Percentiles rank a stretch among this genome's conserved stretches.
Conservation (phyloP, 2,888 invertebrate species). For the Dynastes maya region DNA sequence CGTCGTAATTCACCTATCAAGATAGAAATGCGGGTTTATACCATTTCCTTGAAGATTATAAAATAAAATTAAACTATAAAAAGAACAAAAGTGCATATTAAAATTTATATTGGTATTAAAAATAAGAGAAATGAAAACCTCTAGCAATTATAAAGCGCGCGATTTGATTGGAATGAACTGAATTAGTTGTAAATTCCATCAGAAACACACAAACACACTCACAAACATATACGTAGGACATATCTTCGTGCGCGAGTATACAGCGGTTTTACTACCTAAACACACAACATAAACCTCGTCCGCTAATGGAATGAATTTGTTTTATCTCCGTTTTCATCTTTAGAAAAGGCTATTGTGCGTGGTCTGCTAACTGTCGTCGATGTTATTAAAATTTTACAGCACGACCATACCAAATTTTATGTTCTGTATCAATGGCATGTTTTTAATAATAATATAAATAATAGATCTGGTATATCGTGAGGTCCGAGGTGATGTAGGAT, state of each 20-base stretch:
- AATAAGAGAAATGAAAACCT: too few species aligned
- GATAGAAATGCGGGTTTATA: too few species aligned
- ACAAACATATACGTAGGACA: neutral
- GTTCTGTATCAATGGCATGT: slow-evolving; percentile 30
- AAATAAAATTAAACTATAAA: too few species aligned
- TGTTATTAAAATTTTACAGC: slow-evolving; percentile 29
- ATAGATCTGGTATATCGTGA: neutral
- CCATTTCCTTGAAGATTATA: too few species aligned
- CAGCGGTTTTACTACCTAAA: slow-evolving; percentile 4
- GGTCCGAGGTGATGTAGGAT: too few species aligned
- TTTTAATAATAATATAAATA: slow-evolving; percentile 40
- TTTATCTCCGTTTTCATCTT: slow-evolving; percentile 12
- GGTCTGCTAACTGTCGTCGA: slow-evolving; percentile 25
- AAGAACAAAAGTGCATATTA: too few species aligned
- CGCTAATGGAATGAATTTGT: slow-evolving; percentile 25
- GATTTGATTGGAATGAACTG: neutral
- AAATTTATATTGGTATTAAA: too few species aligned
- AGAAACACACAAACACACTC: neutral
- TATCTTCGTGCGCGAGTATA: neutral
- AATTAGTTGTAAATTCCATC: neutral
- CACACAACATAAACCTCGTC: slow-evolving; percentile 12
- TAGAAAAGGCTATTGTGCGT: slow-evolving; percentile 33
- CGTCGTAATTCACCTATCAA: too few species aligned
- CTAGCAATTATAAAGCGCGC: neutral
- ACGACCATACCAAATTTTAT: slow-evolving; percentile 32